Evolutionary conservation across 2,113 vertebrate species (phyloP).

Genomic region (Coptodon bakossiorum): DNA sequence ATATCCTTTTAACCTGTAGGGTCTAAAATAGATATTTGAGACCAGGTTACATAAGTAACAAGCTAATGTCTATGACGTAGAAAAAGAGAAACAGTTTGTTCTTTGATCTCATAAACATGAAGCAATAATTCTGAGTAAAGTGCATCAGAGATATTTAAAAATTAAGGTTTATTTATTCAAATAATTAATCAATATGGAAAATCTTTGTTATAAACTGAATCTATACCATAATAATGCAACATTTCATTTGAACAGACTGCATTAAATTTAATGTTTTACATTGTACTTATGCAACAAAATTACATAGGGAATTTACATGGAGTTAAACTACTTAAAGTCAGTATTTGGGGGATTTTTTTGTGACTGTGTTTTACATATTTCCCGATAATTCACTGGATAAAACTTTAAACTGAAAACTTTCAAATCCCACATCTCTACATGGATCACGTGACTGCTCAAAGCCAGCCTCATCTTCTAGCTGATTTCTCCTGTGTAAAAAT

Average conservation of each 20-base stretch:
- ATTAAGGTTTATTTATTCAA: background rate
- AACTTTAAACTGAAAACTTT: background rate
- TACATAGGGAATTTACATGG: background rate
- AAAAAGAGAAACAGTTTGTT: background rate
- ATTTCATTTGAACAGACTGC: background rate
- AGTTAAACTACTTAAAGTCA: background rate
- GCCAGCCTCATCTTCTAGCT: background rate
- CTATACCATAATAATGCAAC: too few relatives aligned
- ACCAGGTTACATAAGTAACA: too few relatives aligned
- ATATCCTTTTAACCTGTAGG: too few relatives aligned
- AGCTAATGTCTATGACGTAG: background rate
- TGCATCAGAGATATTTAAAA: background rate
- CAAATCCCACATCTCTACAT: accelerated
- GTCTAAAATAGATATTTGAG: too few relatives aligned
- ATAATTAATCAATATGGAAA: background rate
- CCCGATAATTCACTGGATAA: background rate
- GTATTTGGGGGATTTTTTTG: background rate
- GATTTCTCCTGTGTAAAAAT: background rate
- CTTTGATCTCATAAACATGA: background rate
- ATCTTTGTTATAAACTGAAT: background rate
- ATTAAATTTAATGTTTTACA: background rate
- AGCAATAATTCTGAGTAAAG: background rate
- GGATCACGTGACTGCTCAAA: background rate
- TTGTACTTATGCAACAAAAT: background rate
- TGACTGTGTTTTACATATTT: background rate